These are phyloP conservation scores for Florisuga fusca DNA, from an alignment of 2,797 vertebrate species.

Conservation along the genomic window DNA sequence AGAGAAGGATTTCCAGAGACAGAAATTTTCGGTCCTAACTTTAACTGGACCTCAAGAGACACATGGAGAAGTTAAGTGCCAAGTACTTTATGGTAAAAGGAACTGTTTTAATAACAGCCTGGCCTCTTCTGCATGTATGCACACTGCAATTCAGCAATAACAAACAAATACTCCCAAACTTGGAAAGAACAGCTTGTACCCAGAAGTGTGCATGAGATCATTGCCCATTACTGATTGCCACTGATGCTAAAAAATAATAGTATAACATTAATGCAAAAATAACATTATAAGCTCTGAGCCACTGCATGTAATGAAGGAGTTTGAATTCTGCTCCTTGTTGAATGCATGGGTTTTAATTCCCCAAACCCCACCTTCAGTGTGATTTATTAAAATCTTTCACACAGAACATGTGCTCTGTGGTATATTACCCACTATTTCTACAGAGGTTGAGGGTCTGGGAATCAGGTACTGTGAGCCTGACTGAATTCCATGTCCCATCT, in stretches of 20 bases:
- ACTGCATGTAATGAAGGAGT: not conserved
- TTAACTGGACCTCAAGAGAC: not conserved
- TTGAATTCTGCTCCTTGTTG: not conserved
- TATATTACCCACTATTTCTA: not conserved
- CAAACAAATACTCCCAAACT: conserved; percentile 10
- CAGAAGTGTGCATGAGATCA: conserved; percentile 24
- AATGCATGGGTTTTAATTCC: not conserved
- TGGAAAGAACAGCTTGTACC: conserved; percentile 43
- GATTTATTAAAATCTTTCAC: not conserved
- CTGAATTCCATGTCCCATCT: not conserved
- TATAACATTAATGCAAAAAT: conserved; percentile 1
- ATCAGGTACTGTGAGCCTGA: not conserved
- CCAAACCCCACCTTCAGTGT: not conserved
- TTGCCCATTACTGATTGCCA: not conserved
- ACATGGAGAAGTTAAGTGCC: not conserved
- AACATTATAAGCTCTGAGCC: not conserved
- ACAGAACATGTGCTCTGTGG: not conserved
- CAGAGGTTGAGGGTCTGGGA: not conserved
- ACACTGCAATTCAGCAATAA: not conserved
- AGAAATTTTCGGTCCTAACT: not conserved
- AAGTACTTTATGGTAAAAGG: not conserved
- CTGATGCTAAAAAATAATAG: conserved; percentile 49
- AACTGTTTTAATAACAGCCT: not conserved
- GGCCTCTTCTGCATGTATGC: not conserved
- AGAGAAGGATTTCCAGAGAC: not conserved